phyloP scores from a whole-genome alignment of 2,113 vertebrate species.

The Anolis carolinensis region DNA sequence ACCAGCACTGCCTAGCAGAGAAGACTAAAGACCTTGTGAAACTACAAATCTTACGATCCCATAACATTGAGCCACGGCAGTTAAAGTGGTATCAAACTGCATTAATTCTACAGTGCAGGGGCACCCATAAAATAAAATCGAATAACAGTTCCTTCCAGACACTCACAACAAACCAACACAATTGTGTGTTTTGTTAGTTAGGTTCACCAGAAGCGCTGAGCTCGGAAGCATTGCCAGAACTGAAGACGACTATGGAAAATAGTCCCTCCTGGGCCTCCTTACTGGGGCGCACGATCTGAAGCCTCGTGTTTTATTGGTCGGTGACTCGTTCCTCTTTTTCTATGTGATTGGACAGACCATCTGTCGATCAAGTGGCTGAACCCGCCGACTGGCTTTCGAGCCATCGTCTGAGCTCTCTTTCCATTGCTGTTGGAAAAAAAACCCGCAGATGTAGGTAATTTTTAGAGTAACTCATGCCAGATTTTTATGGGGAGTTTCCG shows the following conservation, averaged over 20 bases:
- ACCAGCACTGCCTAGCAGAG: too few species aligned
- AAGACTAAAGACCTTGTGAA: too few species aligned
- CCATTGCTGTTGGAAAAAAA: not conserved
- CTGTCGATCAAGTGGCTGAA: not conserved
- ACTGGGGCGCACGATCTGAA: not conserved
- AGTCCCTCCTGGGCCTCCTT: not conserved
- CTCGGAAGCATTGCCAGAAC: too few species aligned
- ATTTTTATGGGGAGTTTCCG: not conserved
- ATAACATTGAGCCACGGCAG: too few species aligned
- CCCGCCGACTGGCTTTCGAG: not conserved
- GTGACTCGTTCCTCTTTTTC: not conserved
- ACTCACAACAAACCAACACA: too few species aligned
- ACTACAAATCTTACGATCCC: too few species aligned
- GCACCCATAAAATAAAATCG: too few species aligned
- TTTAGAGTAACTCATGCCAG: not conserved
- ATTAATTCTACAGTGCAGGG: too few species aligned
- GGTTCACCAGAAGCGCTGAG: too few species aligned
- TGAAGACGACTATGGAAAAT: not conserved
- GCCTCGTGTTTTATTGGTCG: not conserved
- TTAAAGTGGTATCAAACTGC: too few species aligned
- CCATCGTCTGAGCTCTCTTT: not conserved
- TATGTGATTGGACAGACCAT: not conserved
- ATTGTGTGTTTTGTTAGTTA: not conserved
- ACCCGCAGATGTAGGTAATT: not conserved
- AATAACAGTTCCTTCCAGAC: too few species aligned